Base-by-base conservation (phyloP, 2,113 vertebrate genomes). In the Lethenteron camtschaticum region DNA sequence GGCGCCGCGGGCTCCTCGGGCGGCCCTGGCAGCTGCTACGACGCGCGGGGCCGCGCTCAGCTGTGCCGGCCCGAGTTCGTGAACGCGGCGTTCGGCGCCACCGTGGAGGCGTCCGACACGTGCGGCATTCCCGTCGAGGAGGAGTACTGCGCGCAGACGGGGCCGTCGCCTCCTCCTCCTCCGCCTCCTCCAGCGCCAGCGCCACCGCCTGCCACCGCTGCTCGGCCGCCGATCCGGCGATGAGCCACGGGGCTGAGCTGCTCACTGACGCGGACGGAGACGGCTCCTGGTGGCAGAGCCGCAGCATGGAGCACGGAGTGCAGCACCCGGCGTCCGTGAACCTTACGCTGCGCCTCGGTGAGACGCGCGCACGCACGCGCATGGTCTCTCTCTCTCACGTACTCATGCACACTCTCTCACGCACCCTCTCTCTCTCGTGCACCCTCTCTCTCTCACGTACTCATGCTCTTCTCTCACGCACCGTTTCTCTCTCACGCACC, bases 241-340 rank as follows among this genome's bases (percentile, higher is more conserved):
- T 85, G 79, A 82, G 83, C 75, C 92, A 96, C 85, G 78, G 83
- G 75, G 82, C 92, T 68, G 83, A 76, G 72, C 89, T 85, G 82
- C 85, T 97, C 79, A 96, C 90, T 75, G 92, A 96, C 82, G 96
- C 95, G 85, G 96, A 95, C 85, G 91, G 85, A 77, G 90, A 90
- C 74, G 85, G 84, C 78, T 96, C 90, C 82, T 96, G 92, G 92
- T 96, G 92, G 92, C 92, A 97, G 77, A 96, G 92, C 78, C 89
- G 89, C 81, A 96, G 86, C 76, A 97, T 97, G 92, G 79, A 96
- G 79, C 86, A 89, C 2, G 91, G 92, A 59, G 82, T 96, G 80
- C 92, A 97, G 85, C 87, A 92, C 81, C 92, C 92, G 70, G 76
- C 73, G 80, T 75, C 87, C 76, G 90, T 96, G 82, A 96, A 96